Evolutionary conservation across 2,113 vertebrate species (phyloP).

Genomic region (Apodemus sylvaticus): DNA sequence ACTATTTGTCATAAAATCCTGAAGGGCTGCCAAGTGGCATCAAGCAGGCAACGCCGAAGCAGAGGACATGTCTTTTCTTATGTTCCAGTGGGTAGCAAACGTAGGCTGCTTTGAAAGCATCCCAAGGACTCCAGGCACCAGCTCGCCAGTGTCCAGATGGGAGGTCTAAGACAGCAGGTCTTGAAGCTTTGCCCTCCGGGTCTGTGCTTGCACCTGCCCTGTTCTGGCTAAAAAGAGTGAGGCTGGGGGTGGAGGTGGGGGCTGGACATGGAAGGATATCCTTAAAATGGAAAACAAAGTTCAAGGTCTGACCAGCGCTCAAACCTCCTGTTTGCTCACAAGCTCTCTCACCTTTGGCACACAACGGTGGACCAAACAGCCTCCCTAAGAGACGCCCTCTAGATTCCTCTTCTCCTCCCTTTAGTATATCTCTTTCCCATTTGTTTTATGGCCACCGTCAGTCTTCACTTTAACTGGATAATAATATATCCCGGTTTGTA

Average conservation of each 20-base stretch:
- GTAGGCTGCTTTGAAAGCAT: conserved; percentile 41
- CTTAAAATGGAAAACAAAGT: conserved; percentile 6
- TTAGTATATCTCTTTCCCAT: background rate
- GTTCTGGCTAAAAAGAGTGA: background rate
- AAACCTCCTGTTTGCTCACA: background rate
- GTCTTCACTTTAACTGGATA: conserved; percentile 48
- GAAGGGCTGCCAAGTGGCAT: conserved; percentile 75
- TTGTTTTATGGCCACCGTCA: conserved; percentile 14
- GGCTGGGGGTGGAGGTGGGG: background rate
- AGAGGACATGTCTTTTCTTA: conserved; percentile 58
- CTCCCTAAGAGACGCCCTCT: background rate
- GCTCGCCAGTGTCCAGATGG: background rate
- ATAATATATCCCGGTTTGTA: background rate
- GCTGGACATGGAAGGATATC: background rate
- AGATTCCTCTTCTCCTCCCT: background rate
- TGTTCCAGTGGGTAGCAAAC: conserved; percentile 41
- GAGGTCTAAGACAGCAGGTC: background rate
- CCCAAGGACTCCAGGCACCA: background rate
- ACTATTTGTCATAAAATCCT: conserved; percentile 78
- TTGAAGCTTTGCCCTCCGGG: background rate
- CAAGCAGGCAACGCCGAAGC: conserved; percentile 43
- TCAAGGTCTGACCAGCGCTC: background rate
- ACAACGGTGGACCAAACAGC: too few relatives aligned
- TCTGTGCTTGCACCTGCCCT: background rate
- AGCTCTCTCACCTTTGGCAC: background rate